A percentile compares a stretch with the other conserved stretches of the same genome.
phyloP scores from a whole-genome alignment of 1,140 invertebrate genomes.

The Psilanteris sp. region DNA sequence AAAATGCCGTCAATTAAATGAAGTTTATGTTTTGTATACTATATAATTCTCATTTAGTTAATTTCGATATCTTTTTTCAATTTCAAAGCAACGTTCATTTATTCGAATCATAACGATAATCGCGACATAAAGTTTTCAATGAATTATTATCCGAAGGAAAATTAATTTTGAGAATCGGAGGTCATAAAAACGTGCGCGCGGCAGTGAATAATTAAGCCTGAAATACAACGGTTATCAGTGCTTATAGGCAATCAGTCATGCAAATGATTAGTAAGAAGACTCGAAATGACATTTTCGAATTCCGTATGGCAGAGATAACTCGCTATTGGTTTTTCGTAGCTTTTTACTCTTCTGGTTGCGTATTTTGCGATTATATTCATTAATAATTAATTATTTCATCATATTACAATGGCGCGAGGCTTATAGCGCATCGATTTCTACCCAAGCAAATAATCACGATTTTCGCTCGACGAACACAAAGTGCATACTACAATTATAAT shows the following conservation, averaged over 20 bases:
- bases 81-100: no score
- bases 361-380: conserved; percentile 68
- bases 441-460: conserved; percentile 45
- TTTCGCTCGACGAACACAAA: conserved; percentile 23
- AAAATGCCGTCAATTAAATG: no score
- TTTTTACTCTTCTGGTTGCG: conserved; percentile 41
- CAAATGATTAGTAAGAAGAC: conserved; percentile 74
- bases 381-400: conserved; percentile 72
- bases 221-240: conserved; percentile 59
- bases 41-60: no score
- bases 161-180: conserved; percentile 15
- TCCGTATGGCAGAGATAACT: conserved; percentile 75
- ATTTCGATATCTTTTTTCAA: no score
- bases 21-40: no score
- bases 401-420: conserved; percentile 15
- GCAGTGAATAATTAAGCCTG: conserved; percentile 35
- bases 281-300: conserved; percentile 72
- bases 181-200: conserved; percentile 10
- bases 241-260: conserved; percentile 76
- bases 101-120: conserved; percentile 27
- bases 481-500: conserved; percentile 39
- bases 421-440: conserved; percentile 43
- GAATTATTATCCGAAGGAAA: conserved; percentile 38
- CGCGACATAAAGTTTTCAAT: conserved; percentile 14
- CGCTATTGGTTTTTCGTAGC: conserved; percentile 56